A percentile compares a stretch with the other conserved stretches of the same genome.
Evolutionary conservation across 2,113 vertebrate species (phyloP).

Genomic region (Setophaga kirtlandii): DNA sequence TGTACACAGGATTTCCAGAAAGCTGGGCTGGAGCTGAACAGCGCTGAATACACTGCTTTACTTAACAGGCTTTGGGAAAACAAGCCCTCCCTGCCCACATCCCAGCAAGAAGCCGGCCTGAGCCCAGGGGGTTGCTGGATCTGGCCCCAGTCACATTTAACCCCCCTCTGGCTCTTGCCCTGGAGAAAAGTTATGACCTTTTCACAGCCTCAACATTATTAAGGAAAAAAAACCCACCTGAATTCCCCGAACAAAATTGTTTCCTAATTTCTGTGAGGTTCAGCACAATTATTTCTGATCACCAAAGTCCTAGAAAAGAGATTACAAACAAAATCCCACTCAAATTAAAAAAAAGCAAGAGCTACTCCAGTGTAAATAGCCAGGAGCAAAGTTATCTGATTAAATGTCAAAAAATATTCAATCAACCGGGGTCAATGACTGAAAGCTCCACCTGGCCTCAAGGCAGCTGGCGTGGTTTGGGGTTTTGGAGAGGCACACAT

Average conservation of each 20-base stretch:
- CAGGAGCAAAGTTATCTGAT: background rate
- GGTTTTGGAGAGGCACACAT: background rate
- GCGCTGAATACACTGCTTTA: background rate
- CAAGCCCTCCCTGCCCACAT: background rate
- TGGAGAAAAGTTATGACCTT: background rate
- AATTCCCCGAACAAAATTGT: background rate
- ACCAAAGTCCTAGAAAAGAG: background rate
- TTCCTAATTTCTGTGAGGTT: background rate
- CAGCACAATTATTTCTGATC: background rate
- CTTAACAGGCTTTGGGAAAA: background rate
- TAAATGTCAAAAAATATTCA: background rate
- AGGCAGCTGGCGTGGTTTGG: rapidly evolving
- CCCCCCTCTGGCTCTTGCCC: background rate
- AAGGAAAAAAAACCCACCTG: background rate
- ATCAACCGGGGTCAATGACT: rapidly evolving
- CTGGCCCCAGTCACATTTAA: background rate
- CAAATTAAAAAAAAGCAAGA: background rate
- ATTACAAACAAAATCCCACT: background rate
- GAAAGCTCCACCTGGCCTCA: background rate
- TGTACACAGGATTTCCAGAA: slow-evolving; percentile 6
- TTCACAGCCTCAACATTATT: background rate
- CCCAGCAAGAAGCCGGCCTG: background rate
- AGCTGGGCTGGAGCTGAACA: slow-evolving; percentile 21
- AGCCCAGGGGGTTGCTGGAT: background rate
- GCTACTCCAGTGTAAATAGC: background rate